Percentiles rank a stretch among this genome's conserved stretches.
Conservation (phyloP, 2,888 invertebrate genomes). For the Andrena praecox region DNA sequence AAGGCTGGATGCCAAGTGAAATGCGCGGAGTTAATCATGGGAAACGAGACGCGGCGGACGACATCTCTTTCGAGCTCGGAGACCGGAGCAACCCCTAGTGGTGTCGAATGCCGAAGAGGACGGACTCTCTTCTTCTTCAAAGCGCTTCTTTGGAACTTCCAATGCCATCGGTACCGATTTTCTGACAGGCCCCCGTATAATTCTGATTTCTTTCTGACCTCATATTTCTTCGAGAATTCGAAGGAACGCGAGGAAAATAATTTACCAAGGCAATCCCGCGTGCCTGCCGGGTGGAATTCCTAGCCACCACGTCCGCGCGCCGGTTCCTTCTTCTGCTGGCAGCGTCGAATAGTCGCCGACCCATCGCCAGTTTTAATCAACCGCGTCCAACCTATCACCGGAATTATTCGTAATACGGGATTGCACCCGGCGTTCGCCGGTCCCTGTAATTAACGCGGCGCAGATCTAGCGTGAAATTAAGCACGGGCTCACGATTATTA, state of each 20-base stretch:
- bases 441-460: slow-evolving; percentile 43
- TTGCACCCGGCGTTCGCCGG: slow-evolving; percentile 9
- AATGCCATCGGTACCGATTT: too few species aligned
- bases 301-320: too few species aligned
- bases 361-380: slow-evolving; percentile 46
- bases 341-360: slow-evolving; percentile 6
- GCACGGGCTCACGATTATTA: slow-evolving; percentile 45
- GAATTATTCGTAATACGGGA: slow-evolving; percentile 38
- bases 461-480: slow-evolving; percentile 41
- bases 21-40: slow-evolving; percentile 3
- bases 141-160: too few species aligned
- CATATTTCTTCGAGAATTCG: too few species aligned
- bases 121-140: not conserved
- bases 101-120: not conserved
- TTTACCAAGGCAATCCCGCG: too few species aligned
- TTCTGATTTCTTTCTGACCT: too few species aligned
- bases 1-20: not conserved
- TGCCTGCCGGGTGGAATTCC: too few species aligned
- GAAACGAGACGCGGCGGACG: not conserved
- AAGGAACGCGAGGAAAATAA: too few species aligned
- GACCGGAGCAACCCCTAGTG: not conserved
- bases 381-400: slow-evolving; percentile 28
- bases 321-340: not conserved
- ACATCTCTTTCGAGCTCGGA: not conserved
- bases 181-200: too few species aligned